Evolutionary conservation across 2,113 vertebrate species (phyloP).

Genomic region (Sarotherodon lohbergeri): DNA sequence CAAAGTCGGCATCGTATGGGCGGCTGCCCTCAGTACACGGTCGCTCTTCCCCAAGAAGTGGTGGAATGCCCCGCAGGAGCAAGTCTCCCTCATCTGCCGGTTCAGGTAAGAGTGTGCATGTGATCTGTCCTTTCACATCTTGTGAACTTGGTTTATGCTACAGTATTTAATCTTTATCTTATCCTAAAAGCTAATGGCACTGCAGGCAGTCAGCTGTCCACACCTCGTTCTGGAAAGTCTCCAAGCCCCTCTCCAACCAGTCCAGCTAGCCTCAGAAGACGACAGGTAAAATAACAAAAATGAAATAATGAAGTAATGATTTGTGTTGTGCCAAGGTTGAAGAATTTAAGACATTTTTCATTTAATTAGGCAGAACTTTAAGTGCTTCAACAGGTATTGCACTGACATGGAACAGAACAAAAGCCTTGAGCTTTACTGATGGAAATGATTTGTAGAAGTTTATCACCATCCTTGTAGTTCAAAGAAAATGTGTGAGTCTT

Average conservation of each 20-base stretch:
- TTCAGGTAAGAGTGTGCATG: slow-evolving; percentile 77
- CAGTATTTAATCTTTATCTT: not conserved
- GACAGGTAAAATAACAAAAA: slow-evolving; percentile 74
- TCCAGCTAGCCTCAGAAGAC: slow-evolving; percentile 90
- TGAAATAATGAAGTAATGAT: not conserved
- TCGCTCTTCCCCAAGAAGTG: slow-evolving; percentile 82
- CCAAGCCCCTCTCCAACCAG: slow-evolving; percentile 94
- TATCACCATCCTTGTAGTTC: not conserved
- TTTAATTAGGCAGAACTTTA: not conserved
- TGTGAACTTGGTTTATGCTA: not conserved
- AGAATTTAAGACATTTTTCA: not conserved
- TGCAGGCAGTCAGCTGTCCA: slow-evolving; percentile 94
- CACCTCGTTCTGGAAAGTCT: slow-evolving; percentile 94
- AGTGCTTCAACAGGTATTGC: not conserved
- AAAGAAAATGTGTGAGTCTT: not conserved
- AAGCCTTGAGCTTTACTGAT: not conserved
- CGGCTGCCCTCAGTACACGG: slow-evolving; percentile 85
- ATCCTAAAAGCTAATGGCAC: slow-evolving; percentile 86
- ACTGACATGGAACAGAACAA: not conserved
- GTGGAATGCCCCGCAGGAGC: slow-evolving; percentile 87
- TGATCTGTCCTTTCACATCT: not conserved
- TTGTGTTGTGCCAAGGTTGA: not conserved
- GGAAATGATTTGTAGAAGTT: not conserved
- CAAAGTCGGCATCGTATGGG: slow-evolving; percentile 93
- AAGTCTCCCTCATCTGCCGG: slow-evolving; percentile 92